Evolutionary conservation across 2,888 invertebrate species (phyloP).

Genomic region (Stomorhina lunata): DNA sequence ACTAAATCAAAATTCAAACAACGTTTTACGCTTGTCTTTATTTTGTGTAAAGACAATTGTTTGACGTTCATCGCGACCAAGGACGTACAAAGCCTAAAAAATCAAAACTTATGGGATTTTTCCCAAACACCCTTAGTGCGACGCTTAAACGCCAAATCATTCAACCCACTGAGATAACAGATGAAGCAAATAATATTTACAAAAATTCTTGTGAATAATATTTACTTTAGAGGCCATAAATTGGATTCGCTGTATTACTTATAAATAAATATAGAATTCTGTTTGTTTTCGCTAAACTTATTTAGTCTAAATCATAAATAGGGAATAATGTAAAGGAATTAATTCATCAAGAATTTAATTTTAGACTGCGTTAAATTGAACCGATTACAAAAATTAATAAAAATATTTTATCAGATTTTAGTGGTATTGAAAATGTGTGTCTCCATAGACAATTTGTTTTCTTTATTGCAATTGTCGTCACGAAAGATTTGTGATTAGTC

Average conservation of each 20-base stretch:
- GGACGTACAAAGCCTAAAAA: background rate
- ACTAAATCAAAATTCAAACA: slow-evolving; percentile 63
- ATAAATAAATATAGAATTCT: background rate
- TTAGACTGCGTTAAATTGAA: too few species aligned
- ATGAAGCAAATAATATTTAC: too few species aligned
- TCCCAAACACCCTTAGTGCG: background rate
- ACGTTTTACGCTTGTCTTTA: slow-evolving; percentile 34
- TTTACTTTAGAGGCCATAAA: slow-evolving; percentile 17
- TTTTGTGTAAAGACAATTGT: slow-evolving; percentile 7
- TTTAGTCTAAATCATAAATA: background rate
- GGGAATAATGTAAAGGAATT: background rate
- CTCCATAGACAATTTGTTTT: too few species aligned
- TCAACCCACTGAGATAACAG: background rate
- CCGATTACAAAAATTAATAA: too few species aligned
- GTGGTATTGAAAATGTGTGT: too few species aligned
- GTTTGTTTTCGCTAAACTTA: background rate
- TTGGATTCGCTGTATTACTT: background rate
- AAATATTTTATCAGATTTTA: too few species aligned
- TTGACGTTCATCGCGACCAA: slow-evolving; percentile 3
- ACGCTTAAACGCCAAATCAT: too few species aligned
- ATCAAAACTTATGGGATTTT: background rate
- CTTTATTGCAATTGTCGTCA: too few species aligned
- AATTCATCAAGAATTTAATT: too few species aligned
- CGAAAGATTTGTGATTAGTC: too few species aligned
- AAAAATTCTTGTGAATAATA: slow-evolving; percentile 7